These are phyloP conservation scores for Zaprionus obscuricornis DNA, from an alignment of 2,888 invertebrate genomes.

Conservation along the genomic window DNA sequence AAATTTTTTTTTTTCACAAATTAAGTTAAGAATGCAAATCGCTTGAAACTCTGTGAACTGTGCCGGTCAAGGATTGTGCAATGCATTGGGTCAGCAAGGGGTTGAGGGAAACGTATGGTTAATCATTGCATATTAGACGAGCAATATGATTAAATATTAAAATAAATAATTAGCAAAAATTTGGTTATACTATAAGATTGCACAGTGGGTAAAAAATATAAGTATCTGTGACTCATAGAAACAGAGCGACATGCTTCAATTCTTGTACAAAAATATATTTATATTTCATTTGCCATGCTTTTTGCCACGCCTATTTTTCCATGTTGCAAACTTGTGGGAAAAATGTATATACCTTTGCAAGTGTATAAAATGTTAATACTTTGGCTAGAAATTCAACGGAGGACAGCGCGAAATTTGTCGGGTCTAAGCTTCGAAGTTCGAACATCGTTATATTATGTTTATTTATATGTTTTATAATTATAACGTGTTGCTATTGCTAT, in stretches of 20 bases:
- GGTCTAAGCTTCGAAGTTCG: conserved; percentile 18
- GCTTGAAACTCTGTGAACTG: conserved; percentile 36
- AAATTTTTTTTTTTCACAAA: conserved; percentile 42
- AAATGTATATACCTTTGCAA: no score
- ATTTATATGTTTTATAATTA: conserved; percentile 65
- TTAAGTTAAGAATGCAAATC: conserved; percentile 48
- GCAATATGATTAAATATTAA: conserved; percentile 42
- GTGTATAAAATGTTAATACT: background rate
- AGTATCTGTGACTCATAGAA: background rate
- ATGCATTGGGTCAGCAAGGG: conserved; percentile 1
- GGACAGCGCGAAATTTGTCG: conserved; percentile 52
- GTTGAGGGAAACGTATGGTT: conserved; percentile 13
- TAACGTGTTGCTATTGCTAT: conserved; percentile 42
- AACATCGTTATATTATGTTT: conserved; percentile 34
- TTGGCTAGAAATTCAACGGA: conserved; percentile 15
- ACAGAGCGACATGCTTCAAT: no score
- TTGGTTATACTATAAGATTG: background rate
- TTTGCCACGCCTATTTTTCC: no score
- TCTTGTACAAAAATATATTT: no score
- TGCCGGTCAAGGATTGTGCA: conserved; percentile 30
- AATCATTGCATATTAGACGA: conserved; percentile 28
- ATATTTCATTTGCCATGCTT: no score
- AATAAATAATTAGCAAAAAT: conserved; percentile 36
- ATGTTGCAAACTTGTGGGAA: no score
- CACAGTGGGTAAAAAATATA: conserved; percentile 17